A percentile compares a stretch with the other conserved stretches of the same genome.
Conservation (phyloP, 2,797 vertebrate genomes). For the Pseudochaenichthys georgianus region DNA sequence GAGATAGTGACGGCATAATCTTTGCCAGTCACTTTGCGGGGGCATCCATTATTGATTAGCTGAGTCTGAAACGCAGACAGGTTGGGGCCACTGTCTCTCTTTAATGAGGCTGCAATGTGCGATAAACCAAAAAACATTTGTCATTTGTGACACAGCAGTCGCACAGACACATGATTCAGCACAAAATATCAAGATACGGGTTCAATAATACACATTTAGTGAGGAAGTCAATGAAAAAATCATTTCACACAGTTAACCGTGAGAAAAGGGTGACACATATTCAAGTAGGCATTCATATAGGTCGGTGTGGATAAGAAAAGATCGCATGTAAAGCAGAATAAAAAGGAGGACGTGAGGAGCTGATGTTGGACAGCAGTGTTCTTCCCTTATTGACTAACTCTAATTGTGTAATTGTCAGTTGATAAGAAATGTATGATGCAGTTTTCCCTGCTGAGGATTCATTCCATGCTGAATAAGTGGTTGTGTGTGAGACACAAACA, state of each 20-base stretch:
- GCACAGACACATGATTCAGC: not conserved
- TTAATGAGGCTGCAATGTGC: not conserved
- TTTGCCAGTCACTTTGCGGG: not conserved
- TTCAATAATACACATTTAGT: not conserved
- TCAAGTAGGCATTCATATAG: not conserved
- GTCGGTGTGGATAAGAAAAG: not conserved
- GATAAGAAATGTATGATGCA: too few relatives aligned
- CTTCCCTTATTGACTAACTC: not conserved
- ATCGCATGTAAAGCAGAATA: not conserved
- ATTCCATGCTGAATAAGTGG: slow-evolving; percentile 15
- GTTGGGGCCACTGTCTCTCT: not conserved
- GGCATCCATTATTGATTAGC: slow-evolving; percentile 12
- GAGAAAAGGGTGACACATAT: not conserved
- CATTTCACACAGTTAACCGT: not conserved
- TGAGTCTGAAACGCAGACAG: slow-evolving; percentile 1
- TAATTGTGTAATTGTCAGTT: not conserved
- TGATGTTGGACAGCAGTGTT: slow-evolving; percentile 4
- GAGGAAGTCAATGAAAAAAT: not conserved
- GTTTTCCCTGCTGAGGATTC: slow-evolving; percentile 5
- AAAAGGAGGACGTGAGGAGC: not conserved
- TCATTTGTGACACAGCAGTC: slow-evolving; percentile 17
- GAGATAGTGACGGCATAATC: not conserved
- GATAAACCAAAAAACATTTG: slow-evolving; percentile 15
- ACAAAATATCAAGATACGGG: not conserved
- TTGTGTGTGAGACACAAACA: slow-evolving; percentile 19